phyloP scores from a whole-genome alignment of 1,140 invertebrate species.

The Eubasilissa regina region DNA sequence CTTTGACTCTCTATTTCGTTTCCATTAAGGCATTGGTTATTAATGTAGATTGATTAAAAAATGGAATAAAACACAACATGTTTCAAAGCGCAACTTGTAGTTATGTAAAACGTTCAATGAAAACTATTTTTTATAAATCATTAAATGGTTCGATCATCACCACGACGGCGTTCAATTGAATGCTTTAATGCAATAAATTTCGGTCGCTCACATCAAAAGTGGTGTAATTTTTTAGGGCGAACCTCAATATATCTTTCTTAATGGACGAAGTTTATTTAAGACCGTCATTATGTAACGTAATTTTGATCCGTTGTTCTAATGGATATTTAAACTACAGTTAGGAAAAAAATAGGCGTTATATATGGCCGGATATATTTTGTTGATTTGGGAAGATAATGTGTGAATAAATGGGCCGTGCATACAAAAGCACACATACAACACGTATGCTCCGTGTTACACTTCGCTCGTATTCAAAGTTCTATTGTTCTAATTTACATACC shows the following conservation, averaged over 20 bases:
- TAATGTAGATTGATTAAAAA: too few relatives aligned
- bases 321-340: constrained; percentile 27
- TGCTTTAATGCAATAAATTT: not conserved
- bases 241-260: not conserved
- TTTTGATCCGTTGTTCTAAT: constrained; percentile 29
- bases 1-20: too few relatives aligned
- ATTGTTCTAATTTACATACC: constrained; percentile 33
- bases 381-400: constrained; percentile 39
- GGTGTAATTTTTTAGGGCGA: not conserved
- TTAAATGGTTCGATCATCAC: too few relatives aligned
- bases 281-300: constrained; percentile 22
- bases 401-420: constrained; percentile 37
- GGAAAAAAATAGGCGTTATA: constrained; percentile 33
- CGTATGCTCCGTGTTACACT: constrained; percentile 4
- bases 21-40: too few relatives aligned
- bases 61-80: too few relatives aligned
- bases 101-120: too few relatives aligned
- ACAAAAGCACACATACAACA: constrained; percentile 25
- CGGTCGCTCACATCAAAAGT: not conserved
- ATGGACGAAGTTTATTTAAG: constrained; percentile 30
- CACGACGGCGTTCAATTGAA: too few relatives aligned
- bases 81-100: too few relatives aligned
- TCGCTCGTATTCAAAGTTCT: constrained; percentile 20
- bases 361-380: constrained; percentile 41
- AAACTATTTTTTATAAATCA: too few relatives aligned